These are phyloP conservation scores for Himantopus leucocephalus DNA, from an alignment of 2,113 vertebrate genomes.

Conservation along the genomic window DNA sequence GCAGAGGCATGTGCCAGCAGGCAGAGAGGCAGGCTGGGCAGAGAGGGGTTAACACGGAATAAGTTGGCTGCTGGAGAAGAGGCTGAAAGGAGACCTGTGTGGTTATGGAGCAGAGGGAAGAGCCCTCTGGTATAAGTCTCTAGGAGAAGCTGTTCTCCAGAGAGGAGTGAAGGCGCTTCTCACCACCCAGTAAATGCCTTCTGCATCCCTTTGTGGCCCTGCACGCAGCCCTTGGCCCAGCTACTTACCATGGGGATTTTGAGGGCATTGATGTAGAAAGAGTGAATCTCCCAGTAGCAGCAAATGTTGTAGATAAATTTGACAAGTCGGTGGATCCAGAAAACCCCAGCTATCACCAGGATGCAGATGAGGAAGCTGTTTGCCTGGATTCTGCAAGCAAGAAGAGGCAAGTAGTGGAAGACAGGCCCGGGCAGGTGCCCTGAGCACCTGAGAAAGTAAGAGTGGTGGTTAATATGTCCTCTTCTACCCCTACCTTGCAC, in stretches of 20 bases:
- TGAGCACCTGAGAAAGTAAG: neutral
- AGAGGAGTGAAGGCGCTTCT: neutral
- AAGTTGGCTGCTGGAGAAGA: neutral
- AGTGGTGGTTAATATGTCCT: neutral
- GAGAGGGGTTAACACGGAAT: neutral
- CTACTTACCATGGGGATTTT: slow-evolving; percentile 90
- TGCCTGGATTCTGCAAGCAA: slow-evolving; percentile 84
- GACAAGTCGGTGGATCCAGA: slow-evolving; percentile 94
- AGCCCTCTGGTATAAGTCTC: rapidly evolving
- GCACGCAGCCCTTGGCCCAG: rapidly evolving
- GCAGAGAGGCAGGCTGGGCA: neutral
- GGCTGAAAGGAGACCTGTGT: neutral
- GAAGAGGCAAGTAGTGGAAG: neutral
- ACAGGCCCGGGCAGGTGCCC: neutral
- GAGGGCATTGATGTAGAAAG: slow-evolving; percentile 93
- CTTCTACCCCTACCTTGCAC: slow-evolving; percentile 77
- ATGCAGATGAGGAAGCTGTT: slow-evolving; percentile 91
- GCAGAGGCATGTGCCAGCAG: neutral
- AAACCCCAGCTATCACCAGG: slow-evolving; percentile 90
- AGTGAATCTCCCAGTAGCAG: slow-evolving; percentile 98
- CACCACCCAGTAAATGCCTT: neutral
- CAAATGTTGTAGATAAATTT: slow-evolving; percentile 98
- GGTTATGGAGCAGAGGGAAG: neutral
- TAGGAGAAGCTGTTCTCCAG: neutral
- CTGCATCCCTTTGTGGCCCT: rapidly evolving